These are phyloP conservation scores for Nymphalis io DNA, from an alignment of 1,140 invertebrate species.

Conservation along the genomic window DNA sequence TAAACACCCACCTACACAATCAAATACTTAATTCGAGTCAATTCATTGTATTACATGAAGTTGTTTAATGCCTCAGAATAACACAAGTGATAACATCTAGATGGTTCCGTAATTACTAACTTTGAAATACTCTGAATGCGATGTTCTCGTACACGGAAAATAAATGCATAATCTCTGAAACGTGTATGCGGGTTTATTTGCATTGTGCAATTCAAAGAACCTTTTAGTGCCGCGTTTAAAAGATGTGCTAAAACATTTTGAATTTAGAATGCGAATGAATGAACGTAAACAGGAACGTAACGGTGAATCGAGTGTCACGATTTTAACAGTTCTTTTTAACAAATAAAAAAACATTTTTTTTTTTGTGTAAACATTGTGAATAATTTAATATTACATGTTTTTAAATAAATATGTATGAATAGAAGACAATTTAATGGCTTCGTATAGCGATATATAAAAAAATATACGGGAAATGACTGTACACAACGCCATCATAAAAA, in stretches of 20 bases:
- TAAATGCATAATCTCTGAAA: slow-evolving; percentile 31
- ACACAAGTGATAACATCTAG: slow-evolving; percentile 27
- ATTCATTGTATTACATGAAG: slow-evolving; percentile 21
- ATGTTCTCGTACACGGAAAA: slow-evolving; percentile 26
- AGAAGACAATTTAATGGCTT: background rate
- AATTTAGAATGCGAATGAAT: slow-evolving; percentile 16
- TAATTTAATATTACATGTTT: too few species aligned
- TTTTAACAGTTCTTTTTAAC: background rate
- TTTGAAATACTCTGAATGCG: slow-evolving; percentile 13
- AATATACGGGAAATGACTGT: slow-evolving; percentile 8
- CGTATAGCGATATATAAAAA: background rate
- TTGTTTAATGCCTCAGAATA: slow-evolving; percentile 26
- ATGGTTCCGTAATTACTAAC: slow-evolving; percentile 29
- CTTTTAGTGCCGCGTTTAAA: slow-evolving; percentile 15
- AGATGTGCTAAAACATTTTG: slow-evolving; percentile 17
- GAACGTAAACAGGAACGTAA: background rate
- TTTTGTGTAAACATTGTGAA: too few species aligned
- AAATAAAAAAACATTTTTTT: too few species aligned
- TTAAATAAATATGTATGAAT: background rate
- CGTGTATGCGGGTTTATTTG: slow-evolving; percentile 26
- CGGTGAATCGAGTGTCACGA: background rate
- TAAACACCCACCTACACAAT: background rate
- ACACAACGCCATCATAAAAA: slow-evolving; percentile 3
- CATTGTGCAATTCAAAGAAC: slow-evolving; percentile 34
- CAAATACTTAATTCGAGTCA: background rate